Conservation (phyloP, 2,888 invertebrate species). For the Pyrochroa serraticornis region DNA sequence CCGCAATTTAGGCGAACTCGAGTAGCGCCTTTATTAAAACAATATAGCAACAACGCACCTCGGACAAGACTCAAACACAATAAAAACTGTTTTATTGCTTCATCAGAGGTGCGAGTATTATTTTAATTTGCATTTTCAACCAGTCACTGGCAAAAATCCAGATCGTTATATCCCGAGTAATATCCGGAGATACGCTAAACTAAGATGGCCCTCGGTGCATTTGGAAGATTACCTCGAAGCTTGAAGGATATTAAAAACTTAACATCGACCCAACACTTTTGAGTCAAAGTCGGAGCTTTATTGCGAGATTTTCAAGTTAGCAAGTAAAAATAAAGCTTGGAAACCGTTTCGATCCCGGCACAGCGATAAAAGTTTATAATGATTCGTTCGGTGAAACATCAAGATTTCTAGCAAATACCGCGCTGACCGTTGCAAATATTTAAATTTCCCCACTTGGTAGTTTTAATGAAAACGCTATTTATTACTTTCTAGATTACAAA, state of each 20-base stretch:
- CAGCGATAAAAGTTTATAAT: neutral
- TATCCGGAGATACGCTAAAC: constrained; percentile 27
- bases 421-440: neutral
- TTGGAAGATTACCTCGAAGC: constrained; percentile 23
- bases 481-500: constrained; percentile 10
- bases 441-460: neutral
- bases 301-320: neutral
- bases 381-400: neutral
- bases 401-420: no score
- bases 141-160: constrained; percentile 29
- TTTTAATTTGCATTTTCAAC: constrained; percentile 30
- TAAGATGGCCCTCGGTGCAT: constrained; percentile 28
- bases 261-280: neutral
- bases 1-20: no score
- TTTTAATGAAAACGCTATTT: constrained; percentile 6
- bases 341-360: neutral
- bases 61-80: constrained; percentile 2
- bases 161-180: constrained; percentile 24
- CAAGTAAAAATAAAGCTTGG: neutral
- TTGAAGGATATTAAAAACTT: constrained; percentile 23
- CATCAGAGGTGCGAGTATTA: constrained; percentile 23
- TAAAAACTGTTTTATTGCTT: constrained; percentile 11
- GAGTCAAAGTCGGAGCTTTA: neutral
- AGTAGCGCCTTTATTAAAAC: constrained; percentile 1
- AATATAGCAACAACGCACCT: constrained; percentile 3